phyloP scores from a whole-genome alignment of 2,797 vertebrate species.

The Argentina silus region DNA sequence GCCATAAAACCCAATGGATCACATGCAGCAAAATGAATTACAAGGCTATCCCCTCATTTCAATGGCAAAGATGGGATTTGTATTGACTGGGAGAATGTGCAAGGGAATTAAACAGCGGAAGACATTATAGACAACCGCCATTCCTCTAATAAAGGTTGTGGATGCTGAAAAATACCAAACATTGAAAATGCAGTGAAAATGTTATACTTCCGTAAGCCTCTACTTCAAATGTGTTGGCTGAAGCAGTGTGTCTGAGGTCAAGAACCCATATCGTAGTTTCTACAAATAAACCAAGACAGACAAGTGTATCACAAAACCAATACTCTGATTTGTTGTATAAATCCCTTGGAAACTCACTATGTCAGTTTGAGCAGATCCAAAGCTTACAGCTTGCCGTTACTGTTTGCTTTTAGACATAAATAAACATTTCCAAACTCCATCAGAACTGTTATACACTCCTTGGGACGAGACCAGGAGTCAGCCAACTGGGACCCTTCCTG shows the following conservation, averaged over 20 bases:
- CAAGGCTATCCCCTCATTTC: slow-evolving; percentile 33
- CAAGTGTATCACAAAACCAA: slow-evolving; percentile 35
- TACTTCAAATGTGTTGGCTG: slow-evolving; percentile 28
- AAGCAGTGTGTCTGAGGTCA: slow-evolving; percentile 22
- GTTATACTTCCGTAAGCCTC: background rate
- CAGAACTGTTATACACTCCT: slow-evolving; percentile 52
- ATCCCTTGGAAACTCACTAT: slow-evolving; percentile 53
- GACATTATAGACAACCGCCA: slow-evolving; percentile 27
- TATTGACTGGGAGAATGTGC: slow-evolving; percentile 33
- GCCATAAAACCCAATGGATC: slow-evolving; percentile 40
- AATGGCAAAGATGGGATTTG: slow-evolving; percentile 45
- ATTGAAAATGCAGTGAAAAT: background rate
- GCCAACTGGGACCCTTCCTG: slow-evolving; percentile 42
- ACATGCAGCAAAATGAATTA: slow-evolving; percentile 47
- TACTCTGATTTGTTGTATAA: slow-evolving; percentile 43
- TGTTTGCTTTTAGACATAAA: slow-evolving; percentile 49
- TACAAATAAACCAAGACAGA: slow-evolving; percentile 47
- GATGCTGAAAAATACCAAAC: background rate
- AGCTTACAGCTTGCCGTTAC: slow-evolving; percentile 45
- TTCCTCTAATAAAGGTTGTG: background rate
- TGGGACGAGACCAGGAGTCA: slow-evolving; percentile 28
- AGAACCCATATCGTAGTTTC: slow-evolving; percentile 45
- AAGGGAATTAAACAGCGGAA: slow-evolving; percentile 34
- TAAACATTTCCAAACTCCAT: slow-evolving; percentile 59
- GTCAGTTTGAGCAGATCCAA: slow-evolving; percentile 57